Conservation (phyloP, 2,797 vertebrate genomes). For the Helarctos malayanus region DNA sequence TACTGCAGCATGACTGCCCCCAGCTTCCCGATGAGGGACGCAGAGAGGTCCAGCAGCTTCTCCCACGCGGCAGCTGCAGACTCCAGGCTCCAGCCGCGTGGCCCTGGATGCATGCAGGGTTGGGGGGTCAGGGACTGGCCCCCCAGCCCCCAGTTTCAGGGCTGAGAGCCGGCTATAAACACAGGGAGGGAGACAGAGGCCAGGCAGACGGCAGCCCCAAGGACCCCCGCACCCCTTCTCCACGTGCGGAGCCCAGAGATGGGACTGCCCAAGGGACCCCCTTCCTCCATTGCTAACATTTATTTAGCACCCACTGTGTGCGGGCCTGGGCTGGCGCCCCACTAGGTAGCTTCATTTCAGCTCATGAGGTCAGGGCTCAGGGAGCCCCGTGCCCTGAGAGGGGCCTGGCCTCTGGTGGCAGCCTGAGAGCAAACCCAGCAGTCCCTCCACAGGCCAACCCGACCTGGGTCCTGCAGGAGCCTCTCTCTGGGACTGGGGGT, state of each 20-base stretch:
- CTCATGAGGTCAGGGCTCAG: neutral
- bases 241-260: accelerated
- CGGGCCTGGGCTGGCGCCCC: neutral
- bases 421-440: neutral
- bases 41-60: too few relatives aligned
- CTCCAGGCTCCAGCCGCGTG: too few relatives aligned
- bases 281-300: too few relatives aligned
- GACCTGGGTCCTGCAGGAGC: neutral
- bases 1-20: too few relatives aligned
- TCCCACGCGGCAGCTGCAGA: too few relatives aligned
- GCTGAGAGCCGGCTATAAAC: neutral
- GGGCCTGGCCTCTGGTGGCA: neutral
- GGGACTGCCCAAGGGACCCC: neutral
- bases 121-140: neutral
- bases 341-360: neutral
- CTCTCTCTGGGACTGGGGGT: neutral
- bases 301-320: neutral
- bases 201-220: too few relatives aligned
- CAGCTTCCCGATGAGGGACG: too few relatives aligned
- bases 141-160: neutral
- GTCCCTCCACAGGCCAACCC: neutral
- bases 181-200: too few relatives aligned
- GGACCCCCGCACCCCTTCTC: neutral
- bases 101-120: too few relatives aligned
- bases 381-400: neutral